phyloP scores from a whole-genome alignment of 2,113 vertebrate species.

The Gobiocypris rarus region DNA sequence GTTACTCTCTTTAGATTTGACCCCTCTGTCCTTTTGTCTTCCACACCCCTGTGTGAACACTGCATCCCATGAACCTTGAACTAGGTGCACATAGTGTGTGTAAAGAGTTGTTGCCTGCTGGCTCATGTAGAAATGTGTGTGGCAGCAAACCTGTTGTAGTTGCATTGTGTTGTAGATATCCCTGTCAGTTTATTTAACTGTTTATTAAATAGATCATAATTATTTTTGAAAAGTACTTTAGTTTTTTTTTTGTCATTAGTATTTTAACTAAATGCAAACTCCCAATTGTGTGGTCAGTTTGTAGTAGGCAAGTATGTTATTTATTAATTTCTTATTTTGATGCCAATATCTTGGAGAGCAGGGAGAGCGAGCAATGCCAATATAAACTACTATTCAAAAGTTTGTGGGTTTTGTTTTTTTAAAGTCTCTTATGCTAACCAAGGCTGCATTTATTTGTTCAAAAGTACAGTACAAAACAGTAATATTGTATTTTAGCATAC shows the following conservation, averaged over 20 bases:
- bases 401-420: no score
- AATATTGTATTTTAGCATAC: no score
- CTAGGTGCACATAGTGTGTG: not conserved
- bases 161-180: not conserved
- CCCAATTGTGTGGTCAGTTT: no score
- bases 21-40: conserved; percentile 28
- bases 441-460: no score
- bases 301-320: no score
- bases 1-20: conserved; percentile 24
- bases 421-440: no score
- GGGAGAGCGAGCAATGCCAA: no score
- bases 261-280: no score
- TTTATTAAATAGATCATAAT: not conserved
- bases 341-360: no score
- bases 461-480: no score
- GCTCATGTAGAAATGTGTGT: not conserved
- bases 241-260: not conserved
- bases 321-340: no score
- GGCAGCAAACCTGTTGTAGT: not conserved
- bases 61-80: conserved; percentile 20
- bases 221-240: not conserved
- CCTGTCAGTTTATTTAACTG: not conserved
- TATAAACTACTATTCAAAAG: no score
- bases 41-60: conserved; percentile 39
- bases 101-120: not conserved